These are phyloP conservation scores for Metopolophium dirhodum DNA, from an alignment of 1,140 invertebrate species.

Conservation along the genomic window DNA sequence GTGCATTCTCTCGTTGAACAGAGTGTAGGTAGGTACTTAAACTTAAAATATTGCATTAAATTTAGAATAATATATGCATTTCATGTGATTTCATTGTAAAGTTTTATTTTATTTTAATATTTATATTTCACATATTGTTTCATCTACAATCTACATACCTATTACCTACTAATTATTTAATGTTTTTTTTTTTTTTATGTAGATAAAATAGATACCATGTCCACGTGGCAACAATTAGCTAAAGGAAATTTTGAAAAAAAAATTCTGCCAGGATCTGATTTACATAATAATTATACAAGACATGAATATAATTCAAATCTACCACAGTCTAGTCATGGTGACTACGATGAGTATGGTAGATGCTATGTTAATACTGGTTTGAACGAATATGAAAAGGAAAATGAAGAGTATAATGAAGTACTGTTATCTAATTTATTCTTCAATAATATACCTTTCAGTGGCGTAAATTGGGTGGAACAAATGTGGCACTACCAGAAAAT, in stretches of 20 bases:
- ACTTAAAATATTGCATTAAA: too few relatives aligned
- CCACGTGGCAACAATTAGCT: background rate
- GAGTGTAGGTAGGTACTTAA: too few relatives aligned
- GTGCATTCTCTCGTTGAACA: too few relatives aligned
- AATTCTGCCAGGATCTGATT: conserved; percentile 33
- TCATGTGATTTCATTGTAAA: background rate
- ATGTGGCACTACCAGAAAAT: too few relatives aligned
- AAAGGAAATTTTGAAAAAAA: conserved; percentile 18
- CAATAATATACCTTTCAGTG: background rate
- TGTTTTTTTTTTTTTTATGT: background rate
- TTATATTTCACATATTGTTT: background rate
- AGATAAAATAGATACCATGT: background rate
- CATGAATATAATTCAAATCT: background rate
- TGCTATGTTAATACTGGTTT: conserved; percentile 30
- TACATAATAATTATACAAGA: background rate
- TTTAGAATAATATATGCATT: too few relatives aligned
- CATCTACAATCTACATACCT: background rate
- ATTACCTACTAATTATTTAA: background rate
- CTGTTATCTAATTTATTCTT: background rate
- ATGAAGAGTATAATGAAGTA: conserved; percentile 16
- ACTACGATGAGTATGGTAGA: background rate
- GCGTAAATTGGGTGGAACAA: too few relatives aligned
- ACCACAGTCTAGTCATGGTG: background rate
- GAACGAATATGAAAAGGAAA: background rate
- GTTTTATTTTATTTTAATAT: background rate